Percentiles rank a stretch among this genome's conserved stretches.
These are phyloP conservation scores for Alaudala cheleensis DNA, from an alignment of 2,113 vertebrate species.

Conservation along the genomic window DNA sequence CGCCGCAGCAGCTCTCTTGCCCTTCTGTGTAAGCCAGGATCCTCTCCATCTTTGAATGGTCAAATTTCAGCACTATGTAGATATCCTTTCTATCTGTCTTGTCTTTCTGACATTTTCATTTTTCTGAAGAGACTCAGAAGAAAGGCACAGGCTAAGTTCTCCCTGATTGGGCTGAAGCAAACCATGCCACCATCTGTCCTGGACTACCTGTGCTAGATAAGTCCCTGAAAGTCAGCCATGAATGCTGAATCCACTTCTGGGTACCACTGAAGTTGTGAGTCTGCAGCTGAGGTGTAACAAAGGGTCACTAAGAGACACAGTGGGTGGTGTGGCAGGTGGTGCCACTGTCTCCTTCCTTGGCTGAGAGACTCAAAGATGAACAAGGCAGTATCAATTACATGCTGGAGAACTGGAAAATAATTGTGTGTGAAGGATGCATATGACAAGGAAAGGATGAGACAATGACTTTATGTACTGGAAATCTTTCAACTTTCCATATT, in stretches of 20 bases:
- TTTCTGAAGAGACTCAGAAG: background rate
- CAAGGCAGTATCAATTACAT: background rate
- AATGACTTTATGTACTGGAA: background rate
- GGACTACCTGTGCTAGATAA: background rate
- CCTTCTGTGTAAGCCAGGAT: background rate
- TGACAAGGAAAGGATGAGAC: background rate
- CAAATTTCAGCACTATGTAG: background rate
- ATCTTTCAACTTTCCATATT: background rate
- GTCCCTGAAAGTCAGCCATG: background rate
- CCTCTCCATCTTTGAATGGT: background rate
- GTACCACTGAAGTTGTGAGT: fast-evolving
- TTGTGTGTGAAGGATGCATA: background rate
- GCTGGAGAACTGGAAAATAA: background rate
- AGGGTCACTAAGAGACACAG: background rate
- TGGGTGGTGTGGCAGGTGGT: background rate
- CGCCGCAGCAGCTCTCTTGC: background rate
- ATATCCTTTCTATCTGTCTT: background rate
- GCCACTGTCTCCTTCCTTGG: background rate
- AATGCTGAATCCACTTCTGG: background rate
- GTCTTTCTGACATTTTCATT: background rate
- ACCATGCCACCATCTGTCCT: background rate
- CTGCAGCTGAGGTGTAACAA: background rate
- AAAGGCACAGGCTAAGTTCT: background rate
- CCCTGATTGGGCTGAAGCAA: background rate
- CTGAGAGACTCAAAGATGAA: background rate